Base-by-base conservation (phyloP, 2,113 vertebrate genomes). In the Heterocephalus glaber region DNA sequence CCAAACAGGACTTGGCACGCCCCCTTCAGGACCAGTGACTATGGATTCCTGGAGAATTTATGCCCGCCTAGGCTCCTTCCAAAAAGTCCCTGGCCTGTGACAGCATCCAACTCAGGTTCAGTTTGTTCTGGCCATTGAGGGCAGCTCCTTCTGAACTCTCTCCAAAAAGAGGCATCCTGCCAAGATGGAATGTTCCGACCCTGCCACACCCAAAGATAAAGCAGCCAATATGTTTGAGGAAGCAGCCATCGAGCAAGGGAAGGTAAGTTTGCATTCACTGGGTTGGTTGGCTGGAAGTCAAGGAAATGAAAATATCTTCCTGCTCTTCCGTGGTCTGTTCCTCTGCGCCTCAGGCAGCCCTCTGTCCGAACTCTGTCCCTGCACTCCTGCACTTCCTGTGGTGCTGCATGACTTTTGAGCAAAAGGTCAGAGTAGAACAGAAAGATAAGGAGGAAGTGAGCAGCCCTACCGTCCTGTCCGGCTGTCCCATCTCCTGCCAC, bases 111-210 rank as follows among this genome's bases (percentile, higher is more conserved):
- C 35, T 65, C 91, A 28, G 6, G 70, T 28, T 49, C 30, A 4
- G 54, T 44, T 54, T 60, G 56, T 82, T 56, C 76, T 5, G 41
- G 44, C 44, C 79, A 22, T 24, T 33, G 61, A 85, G 74, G 66
- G 86, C 74, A 58, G 54, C 47, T 82, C 47, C 61, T 94, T 68
- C 47, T 94, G 96, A 88, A 94, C 26, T n/a, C 70, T 80, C 52
- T 96, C 95, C 90, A 92, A 56, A 94, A 61, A 60, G 87, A 86
- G 58, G 63, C 1, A 0, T n/a, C 63, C 77, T 83, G 77, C 92
- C 56, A 82, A 94, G 94, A 96, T 95, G 97, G 72, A 96, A 92
- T 68, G 94, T 97, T 94, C 97, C 49, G 83, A 38, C 4, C 33
- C 41, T 11, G 77, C 82, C 66, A 81, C 92, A 19, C 97, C 97